Conservation (phyloP, 2,113 vertebrate species). For the Podocnemis expansa region DNA sequence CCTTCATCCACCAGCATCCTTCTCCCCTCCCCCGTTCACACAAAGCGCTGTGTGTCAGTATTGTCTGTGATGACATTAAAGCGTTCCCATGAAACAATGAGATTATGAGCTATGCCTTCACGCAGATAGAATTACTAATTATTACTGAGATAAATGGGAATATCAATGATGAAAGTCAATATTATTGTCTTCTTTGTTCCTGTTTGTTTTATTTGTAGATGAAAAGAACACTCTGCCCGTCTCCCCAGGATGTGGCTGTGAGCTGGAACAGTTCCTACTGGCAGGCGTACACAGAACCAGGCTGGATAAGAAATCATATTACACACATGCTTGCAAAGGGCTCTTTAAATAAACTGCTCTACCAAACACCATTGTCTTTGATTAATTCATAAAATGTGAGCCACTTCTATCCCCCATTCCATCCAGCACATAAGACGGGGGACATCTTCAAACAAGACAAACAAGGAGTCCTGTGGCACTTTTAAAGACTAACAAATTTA, state of each 20-base stretch:
- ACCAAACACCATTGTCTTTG: conserved; percentile 54
- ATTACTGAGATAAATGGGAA: conserved; percentile 66
- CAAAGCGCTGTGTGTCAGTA: background rate
- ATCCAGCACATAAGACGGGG: conserved; percentile 7
- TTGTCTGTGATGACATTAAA: conserved; percentile 49
- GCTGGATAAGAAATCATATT: conserved; percentile 54
- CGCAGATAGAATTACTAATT: conserved; percentile 70
- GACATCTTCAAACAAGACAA: conserved; percentile 44
- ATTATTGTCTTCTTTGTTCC: conserved; percentile 66
- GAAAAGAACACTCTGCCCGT: conserved; percentile 49
- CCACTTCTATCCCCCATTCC: conserved; percentile 15
- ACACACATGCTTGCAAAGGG: conserved; percentile 48
- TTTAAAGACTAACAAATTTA: too few relatives aligned
- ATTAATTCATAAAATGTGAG: conserved; percentile 70
- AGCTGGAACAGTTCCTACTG: conserved; percentile 58
- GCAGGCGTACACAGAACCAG: conserved; percentile 18
- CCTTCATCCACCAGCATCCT: background rate
- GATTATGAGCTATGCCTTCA: conserved; percentile 58
- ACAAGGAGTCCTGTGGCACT: too few relatives aligned
- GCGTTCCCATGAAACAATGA: conserved; percentile 34
- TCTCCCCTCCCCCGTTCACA: background rate
- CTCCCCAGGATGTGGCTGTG: conserved; percentile 30
- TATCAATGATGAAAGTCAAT: conserved; percentile 71
- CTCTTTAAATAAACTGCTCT: conserved; percentile 55
- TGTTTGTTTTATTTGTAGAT: conserved; percentile 72